Evolutionary conservation across 2,113 vertebrate genomes (phyloP).

Genomic region (Periophthalmus modestus): DNA sequence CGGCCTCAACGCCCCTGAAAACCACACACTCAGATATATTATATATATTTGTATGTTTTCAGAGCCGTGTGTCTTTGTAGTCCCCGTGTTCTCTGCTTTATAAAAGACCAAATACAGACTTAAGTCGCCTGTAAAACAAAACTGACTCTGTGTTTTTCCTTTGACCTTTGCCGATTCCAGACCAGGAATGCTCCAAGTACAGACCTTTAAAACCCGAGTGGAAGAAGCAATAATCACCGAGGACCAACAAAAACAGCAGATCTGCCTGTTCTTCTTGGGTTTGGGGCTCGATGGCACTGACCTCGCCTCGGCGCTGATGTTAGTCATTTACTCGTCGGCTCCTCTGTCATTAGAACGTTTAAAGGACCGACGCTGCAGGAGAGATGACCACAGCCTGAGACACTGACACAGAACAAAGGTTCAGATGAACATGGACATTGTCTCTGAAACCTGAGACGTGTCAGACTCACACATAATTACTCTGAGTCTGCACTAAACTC

Average conservation of each 20-base stretch:
- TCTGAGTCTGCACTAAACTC: no score
- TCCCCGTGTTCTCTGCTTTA: not conserved
- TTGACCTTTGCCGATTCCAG: not conserved
- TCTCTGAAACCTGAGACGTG: no score
- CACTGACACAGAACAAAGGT: no score
- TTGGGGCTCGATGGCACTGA: slow-evolving; percentile 24
- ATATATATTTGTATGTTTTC: no score
- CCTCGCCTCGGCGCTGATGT: slow-evolving; percentile 20
- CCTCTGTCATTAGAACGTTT: slow-evolving; percentile 58
- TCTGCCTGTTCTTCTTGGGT: slow-evolving; percentile 21
- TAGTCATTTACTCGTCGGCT: slow-evolving; percentile 57
- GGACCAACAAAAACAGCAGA: slow-evolving; percentile 7
- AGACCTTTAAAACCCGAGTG: not conserved
- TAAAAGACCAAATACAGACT: not conserved
- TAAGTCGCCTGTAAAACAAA: not conserved
- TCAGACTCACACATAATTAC: no score
- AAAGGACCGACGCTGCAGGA: slow-evolving; percentile 35
- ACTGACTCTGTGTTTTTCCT: not conserved
- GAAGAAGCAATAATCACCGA: slow-evolving; percentile 12
- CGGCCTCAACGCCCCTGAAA: no score
- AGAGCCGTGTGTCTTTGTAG: not conserved
- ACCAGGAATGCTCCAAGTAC: not conserved
- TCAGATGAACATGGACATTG: no score
- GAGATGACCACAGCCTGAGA: slow-evolving; percentile 18
- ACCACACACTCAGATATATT: no score